phyloP scores from a whole-genome alignment of 2,113 vertebrate species.

The Phyllostomus hastatus region DNA sequence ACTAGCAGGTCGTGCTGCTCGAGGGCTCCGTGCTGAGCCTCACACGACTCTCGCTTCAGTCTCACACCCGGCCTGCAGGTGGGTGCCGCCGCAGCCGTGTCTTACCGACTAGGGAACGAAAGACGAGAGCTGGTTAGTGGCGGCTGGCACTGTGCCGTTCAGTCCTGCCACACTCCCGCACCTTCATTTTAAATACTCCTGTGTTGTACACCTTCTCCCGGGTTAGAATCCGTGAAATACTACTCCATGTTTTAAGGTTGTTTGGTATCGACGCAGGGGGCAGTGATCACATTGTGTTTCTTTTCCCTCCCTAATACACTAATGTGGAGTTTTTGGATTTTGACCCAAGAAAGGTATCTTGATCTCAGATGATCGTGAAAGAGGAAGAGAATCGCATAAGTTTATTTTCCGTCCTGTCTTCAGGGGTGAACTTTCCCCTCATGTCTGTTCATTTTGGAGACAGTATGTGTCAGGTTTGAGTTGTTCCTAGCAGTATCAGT shows the following conservation, averaged over 20 bases:
- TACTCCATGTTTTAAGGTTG: background rate
- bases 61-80: fast-evolving
- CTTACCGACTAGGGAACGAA: background rate
- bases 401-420: background rate
- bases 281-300: background rate
- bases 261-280: background rate
- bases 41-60: background rate
- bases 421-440: background rate
- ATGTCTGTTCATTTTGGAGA: background rate
- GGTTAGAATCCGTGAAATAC: background rate
- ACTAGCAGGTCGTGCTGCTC: background rate
- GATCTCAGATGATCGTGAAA: background rate
- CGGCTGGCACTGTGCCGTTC: background rate
- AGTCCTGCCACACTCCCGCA: too few relatives aligned
- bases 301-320: background rate
- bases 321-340: background rate
- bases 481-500: background rate
- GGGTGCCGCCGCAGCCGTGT: too few relatives aligned
- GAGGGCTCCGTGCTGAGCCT: background rate
- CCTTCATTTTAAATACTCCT: background rate
- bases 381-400: background rate
- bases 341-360: background rate
- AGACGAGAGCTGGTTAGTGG: background rate
- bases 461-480: background rate
- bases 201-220: background rate